Percentiles rank a stretch among this genome's conserved stretches.
These are phyloP conservation scores for Oeneis ivallda DNA, from an alignment of 2,888 invertebrate species.

Conservation along the genomic window DNA sequence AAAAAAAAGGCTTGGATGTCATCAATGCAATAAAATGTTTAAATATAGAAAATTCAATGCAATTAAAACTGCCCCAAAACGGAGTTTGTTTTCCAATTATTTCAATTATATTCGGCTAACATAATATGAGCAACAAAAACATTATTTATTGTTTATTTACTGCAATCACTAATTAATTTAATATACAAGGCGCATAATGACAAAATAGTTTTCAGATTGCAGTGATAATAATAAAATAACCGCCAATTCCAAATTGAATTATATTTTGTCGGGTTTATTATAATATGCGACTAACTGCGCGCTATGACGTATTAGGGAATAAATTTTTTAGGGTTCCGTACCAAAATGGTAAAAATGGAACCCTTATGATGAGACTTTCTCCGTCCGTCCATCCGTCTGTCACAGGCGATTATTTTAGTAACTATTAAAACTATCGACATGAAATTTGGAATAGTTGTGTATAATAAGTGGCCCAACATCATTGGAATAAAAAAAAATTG, in stretches of 20 bases:
- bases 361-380: too few species aligned
- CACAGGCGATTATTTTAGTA: too few species aligned
- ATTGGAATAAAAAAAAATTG: too few species aligned
- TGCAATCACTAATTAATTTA: conserved; percentile 22
- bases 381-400: too few species aligned
- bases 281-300: too few species aligned
- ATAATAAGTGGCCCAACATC: too few species aligned
- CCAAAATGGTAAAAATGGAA: too few species aligned
- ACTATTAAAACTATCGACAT: too few species aligned
- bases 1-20: too few species aligned
- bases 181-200: conserved; percentile 19
- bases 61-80: conserved; percentile 14
- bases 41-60: neutral
- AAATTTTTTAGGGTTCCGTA: too few species aligned
- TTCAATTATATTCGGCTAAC: conserved; percentile 14
- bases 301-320: too few species aligned
- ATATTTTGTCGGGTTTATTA: conserved; percentile 1
- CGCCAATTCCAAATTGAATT: conserved; percentile 20
- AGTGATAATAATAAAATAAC: conserved; percentile 20
- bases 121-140: conserved; percentile 17
- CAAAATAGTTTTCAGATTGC: conserved; percentile 22
- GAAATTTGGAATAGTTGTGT: too few species aligned
- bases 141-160: conserved; percentile 23
- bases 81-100: conserved; percentile 19
- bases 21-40: conserved; percentile 11